phyloP scores from a whole-genome alignment of 1,140 invertebrate species.

The Heliconius hermathena region DNA sequence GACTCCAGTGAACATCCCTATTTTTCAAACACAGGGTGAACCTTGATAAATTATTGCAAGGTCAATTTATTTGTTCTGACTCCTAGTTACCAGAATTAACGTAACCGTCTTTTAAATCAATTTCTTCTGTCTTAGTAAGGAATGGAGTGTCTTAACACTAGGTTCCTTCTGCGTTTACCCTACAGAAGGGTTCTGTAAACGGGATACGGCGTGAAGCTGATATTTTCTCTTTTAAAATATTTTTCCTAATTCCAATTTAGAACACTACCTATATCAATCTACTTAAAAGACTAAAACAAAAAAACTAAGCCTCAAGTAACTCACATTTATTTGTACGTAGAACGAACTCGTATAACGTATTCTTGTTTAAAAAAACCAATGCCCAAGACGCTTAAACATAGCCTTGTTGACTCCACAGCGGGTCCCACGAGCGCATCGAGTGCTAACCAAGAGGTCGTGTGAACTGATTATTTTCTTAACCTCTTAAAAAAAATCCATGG shows the following conservation, averaged over 20 bases:
- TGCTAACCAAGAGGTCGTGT: slow-evolving; percentile 42
- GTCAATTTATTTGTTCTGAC: no score
- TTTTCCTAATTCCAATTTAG: background rate
- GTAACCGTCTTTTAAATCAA: no score
- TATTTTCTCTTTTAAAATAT: background rate
- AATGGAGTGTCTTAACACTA: no score
- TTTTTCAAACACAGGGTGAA: no score
- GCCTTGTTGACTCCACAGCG: slow-evolving; percentile 44
- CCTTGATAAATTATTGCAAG: no score
- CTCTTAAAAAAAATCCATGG: background rate
- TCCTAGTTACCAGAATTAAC: no score
- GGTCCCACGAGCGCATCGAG: slow-evolving; percentile 42
- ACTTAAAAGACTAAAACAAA: background rate
- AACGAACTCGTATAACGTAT: background rate
- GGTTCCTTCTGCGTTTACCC: no score
- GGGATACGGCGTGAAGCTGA: no score
- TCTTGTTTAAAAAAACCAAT: slow-evolving; percentile 27
- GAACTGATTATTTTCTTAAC: slow-evolving; percentile 36
- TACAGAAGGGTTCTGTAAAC: no score
- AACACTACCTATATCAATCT: background rate
- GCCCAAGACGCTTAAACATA: slow-evolving; percentile 34
- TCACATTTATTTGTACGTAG: background rate
- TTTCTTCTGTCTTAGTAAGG: no score
- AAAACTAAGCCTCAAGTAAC: background rate
- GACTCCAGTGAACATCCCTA: no score